Base-by-base conservation (phyloP, 2,113 vertebrate species). In the Mormoops blainvillei region DNA sequence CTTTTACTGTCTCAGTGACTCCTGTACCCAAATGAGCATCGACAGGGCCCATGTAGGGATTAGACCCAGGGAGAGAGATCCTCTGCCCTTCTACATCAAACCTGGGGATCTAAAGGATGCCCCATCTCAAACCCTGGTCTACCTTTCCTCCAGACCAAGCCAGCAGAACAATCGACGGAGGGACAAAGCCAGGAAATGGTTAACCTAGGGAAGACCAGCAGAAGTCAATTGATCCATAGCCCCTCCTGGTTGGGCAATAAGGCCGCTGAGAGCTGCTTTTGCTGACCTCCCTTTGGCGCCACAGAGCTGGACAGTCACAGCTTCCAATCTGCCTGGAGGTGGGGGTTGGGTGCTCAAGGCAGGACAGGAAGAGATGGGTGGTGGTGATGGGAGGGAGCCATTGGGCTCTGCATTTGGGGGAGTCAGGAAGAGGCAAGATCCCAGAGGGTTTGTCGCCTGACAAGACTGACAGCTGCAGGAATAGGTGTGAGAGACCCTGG, bases 241-340 rank as follows among this genome's bases (percentile, higher is more conserved):
- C 74, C 63, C 70, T 92, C 61, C 31, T 4, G 33, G 89, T 94
- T 95, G 89, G 94, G 94, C 96, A 97, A 94, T 85, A n/a, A 76
- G 86, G 15, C 50, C 86, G 63, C 50, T 18, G 54, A 19, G 15
- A 54, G 84, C 87, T 70, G 83, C 83, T 77, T 89, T 26, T 38
- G 63, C 76, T 96, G 94, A 96, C 94, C 91, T 96, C 70, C 38
- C 70, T 86, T 68, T 94, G 94, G 86, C 38, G 48, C 86, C 85
- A 73, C 43, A 28, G 67, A 38, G 76, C 65, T 56, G 33, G 48
- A 63, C 4, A 20, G 9, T 48, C 61, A 45, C 81, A 36, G 76
- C 48, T 84, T 87, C 89, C 83, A 48, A 11, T 58, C 20, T 33
- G 56, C 52, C 41, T 28, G 15, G 26, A 36, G 18, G 14, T 89